Base-by-base conservation (phyloP, 2,888 invertebrate species). In the Netelia melanura region DNA sequence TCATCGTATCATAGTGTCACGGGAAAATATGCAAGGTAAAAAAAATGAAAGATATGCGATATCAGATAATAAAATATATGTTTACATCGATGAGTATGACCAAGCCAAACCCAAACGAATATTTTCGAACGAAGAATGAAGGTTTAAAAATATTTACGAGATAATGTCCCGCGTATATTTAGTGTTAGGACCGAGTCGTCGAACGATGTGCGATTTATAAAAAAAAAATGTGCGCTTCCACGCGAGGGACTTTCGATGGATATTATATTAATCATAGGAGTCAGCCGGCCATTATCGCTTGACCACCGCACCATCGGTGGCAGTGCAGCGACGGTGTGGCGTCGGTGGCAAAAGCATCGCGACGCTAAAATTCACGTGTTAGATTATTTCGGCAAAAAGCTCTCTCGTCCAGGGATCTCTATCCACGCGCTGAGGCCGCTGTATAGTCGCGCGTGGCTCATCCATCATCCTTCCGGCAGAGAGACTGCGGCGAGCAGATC, bases 331-430 rank as follows among this genome's bases (percentile, higher is more conserved):
- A 14, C 58, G 54, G 30, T 48, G 48, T 44, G 68, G 68, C 68
- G 61, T 68, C 68, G 25, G 61, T 62, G 58, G 67, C 68, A 79
- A 83, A 85, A 79, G 76, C 84, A 78, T 56, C 67, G 78, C 74
- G 72, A 87, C 84, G 87, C 89, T 88, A 90, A 91, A 91, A 91
- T 90, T 89, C 89, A 88, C 85, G 81, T 80, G 87, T 85, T 87
- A 90, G 90, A 91, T 91, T 90, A 91, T 91, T 90, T 89, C 75
- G 79, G 88, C 89, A 91, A 91, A 91, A 90, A 90, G 86, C 83
- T 64, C 70, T 86, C 84, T 81, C 64, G 56, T 70, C 77, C 70
- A 21, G 43, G 58, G 78, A 52, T 64, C 56, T 17, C 75, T 43
- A 71, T n/a, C 56, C 72, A 44, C 68, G 64, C 65, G 61, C 54